Conservation (phyloP, 2,888 invertebrate genomes). For the Polymixis lichenea region DNA sequence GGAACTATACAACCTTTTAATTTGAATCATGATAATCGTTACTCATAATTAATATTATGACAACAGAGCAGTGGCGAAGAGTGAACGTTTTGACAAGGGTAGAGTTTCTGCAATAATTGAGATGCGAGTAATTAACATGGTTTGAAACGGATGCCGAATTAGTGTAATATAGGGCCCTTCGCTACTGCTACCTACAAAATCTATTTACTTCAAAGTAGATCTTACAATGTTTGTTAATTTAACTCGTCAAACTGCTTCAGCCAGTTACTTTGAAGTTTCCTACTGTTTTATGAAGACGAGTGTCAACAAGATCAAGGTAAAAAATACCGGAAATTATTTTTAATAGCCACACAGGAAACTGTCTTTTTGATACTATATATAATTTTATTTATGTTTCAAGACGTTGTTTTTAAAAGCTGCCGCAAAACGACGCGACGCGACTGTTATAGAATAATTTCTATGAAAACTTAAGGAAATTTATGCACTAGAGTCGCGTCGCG, state of each 20-base stretch:
- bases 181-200: background rate
- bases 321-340: background rate
- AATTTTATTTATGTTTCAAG: background rate
- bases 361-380: background rate
- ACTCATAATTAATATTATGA: slow-evolving; percentile 3
- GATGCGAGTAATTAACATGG: slow-evolving; percentile 22
- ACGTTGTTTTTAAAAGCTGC: background rate
- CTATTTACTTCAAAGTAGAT: background rate
- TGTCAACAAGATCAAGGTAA: slow-evolving; percentile 33
- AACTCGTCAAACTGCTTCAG: background rate
- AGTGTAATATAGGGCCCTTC: background rate
- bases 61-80: background rate
- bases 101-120: slow-evolving; percentile 15
- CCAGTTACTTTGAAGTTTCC: slow-evolving; percentile 22
- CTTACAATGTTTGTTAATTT: slow-evolving; percentile 1
- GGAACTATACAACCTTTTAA: background rate
- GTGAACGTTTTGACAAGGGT: slow-evolving; percentile 40
- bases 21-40: background rate
- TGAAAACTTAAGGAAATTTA: background rate
- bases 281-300: slow-evolving; percentile 2
- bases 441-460: background rate
- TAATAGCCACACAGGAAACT: background rate
- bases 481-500: background rate
- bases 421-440: background rate
- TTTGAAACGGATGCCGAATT: background rate